These are phyloP conservation scores for Leptinotarsa rubiginosa DNA, from an alignment of 2,888 invertebrate species.

Conservation along the genomic window DNA sequence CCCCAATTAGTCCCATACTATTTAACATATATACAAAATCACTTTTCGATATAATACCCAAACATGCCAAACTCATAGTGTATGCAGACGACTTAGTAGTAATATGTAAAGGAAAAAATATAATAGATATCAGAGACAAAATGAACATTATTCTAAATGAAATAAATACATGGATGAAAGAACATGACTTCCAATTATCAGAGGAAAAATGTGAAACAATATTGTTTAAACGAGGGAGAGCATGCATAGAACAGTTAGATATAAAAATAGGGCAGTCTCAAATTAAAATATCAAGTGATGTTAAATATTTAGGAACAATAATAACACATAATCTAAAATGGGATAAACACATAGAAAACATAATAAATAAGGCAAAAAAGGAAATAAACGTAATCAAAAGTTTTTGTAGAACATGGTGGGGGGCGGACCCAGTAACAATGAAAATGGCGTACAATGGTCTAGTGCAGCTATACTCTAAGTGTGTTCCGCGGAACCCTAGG, in stretches of 20 bases:
- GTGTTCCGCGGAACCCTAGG: too few relatives aligned
- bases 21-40: slow-evolving; percentile 27
- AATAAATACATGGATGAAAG: slow-evolving; percentile 20
- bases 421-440: slow-evolving; percentile 30
- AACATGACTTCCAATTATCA: slow-evolving; percentile 23
- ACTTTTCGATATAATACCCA: slow-evolving; percentile 9
- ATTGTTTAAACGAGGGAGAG: slow-evolving; percentile 18
- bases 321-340: slow-evolving; percentile 33
- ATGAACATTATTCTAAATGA: slow-evolving; percentile 21
- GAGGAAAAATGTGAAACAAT: slow-evolving; percentile 34
- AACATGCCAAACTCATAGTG: slow-evolving; percentile 14
- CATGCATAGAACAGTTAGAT: background rate
- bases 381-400: slow-evolving; percentile 33
- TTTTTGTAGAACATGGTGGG: slow-evolving; percentile 35
- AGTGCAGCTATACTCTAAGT: too few relatives aligned
- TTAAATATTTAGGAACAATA: slow-evolving; percentile 35
- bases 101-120: slow-evolving; percentile 11
- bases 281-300: background rate
- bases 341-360: slow-evolving; percentile 24
- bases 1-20: slow-evolving; percentile 24
- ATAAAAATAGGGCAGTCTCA: background rate
- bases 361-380: slow-evolving; percentile 27
- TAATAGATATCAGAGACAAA: slow-evolving; percentile 1
- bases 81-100: slow-evolving; percentile 29
- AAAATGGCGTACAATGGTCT: slow-evolving; percentile 27